A percentile compares a stretch with the other conserved stretches of the same genome.
These are phyloP conservation scores for Rhagologus leucostigma DNA, from an alignment of 2,113 vertebrate species.

Conservation along the genomic window DNA sequence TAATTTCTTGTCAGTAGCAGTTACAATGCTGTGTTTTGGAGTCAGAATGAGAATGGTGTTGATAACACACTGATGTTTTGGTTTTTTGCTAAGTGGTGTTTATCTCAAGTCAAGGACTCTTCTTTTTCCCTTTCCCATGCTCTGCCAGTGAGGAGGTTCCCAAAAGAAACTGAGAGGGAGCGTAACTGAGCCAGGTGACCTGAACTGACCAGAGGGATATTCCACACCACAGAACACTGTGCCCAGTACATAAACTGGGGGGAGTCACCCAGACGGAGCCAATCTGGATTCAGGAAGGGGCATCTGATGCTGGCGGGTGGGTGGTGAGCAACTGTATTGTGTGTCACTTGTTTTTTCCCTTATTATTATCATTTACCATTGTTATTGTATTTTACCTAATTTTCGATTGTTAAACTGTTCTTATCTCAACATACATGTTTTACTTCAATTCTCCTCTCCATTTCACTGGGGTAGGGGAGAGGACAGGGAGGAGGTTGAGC, in stretches of 20 bases:
- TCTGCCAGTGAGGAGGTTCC: not conserved
- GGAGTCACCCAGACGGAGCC: not conserved
- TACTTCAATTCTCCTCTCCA: not conserved
- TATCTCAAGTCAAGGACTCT: not conserved
- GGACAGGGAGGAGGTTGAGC: not conserved
- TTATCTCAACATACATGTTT: not conserved
- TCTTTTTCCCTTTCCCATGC: not conserved
- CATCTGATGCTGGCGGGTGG: not conserved
- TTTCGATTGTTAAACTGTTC: not conserved
- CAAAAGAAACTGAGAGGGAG: not conserved
- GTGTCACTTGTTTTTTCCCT: not conserved
- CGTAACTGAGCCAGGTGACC: not conserved
- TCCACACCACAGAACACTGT: accelerated
- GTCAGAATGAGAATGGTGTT: not conserved
- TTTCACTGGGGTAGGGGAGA: not conserved
- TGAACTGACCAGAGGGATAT: not conserved
- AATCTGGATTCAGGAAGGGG: not conserved
- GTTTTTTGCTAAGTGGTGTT: accelerated
- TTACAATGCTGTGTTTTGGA: not conserved
- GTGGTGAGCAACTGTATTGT: not conserved
- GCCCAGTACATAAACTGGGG: not conserved
- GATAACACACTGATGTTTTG: not conserved
- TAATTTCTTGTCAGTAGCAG: not conserved
- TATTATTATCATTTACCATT: not conserved
- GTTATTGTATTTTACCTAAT: not conserved